Base-by-base conservation (phyloP, 35 echinoderm and acorn worm species). In the Apostichopus parvimensis region DNA sequence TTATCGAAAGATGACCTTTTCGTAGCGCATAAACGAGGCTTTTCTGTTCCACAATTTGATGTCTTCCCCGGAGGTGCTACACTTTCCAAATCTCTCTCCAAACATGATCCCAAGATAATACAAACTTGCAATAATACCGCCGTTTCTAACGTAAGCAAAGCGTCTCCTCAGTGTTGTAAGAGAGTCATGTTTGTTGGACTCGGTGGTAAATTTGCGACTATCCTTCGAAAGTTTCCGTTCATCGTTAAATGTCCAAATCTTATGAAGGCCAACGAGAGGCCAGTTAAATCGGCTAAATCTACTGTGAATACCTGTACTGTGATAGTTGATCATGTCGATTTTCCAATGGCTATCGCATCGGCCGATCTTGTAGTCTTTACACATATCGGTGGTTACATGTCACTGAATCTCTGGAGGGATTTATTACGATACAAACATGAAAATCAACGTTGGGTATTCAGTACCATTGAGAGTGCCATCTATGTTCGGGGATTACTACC, bases 131-230 rank as follows among this genome's bases (percentile, higher is more conserved):
- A 61, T 12, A 61, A 61, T 8, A 61, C 58, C 12, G 58, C 11
- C 12, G 58, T 12, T 8, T 9, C 7, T 61, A 8, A 61, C 12
- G 34, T 45, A 45, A 5, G 23, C 5, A 45, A 3, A 45, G 34
- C 34, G 34, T 45, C 34, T 45, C 34, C 77, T 9, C 20, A 21
- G 21, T 87, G 83, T n/a, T 87, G 83, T 17, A 87, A 87, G 56
- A 87, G 15, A 8, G 60, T 87, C 8, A 87, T 61, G 60, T 87
- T 87, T 87, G 83, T 87, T 25, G 83, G 83, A n/a, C 57, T 87
- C 54, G 57, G 83, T 61, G 83, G 83, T 23, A 87, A 87, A 87
- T 87, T 53, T 53, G 56, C 83, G 8, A 61, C 9, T 5, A 56
- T 87, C 57, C 57, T 87, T 3, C 52, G 83, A 20, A 17, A 87